Percentiles rank a stretch among this genome's conserved stretches.
phyloP scores from a whole-genome alignment of 2,797 vertebrate genomes.

The Gorsachius magnificus region DNA sequence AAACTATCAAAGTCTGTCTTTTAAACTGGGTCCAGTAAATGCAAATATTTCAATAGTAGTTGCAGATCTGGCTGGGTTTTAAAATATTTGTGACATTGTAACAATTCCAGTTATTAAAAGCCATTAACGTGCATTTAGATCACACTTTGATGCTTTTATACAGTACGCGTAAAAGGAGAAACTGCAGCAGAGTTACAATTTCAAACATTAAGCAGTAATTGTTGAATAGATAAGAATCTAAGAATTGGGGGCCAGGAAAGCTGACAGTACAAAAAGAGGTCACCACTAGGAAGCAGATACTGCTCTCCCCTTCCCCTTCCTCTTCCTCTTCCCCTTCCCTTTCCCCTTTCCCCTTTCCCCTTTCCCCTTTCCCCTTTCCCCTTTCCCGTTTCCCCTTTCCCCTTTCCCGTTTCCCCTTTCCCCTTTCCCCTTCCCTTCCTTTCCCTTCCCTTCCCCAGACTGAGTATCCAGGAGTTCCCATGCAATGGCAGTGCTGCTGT shows the following conservation, averaged over 20 bases:
- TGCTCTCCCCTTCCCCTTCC: neutral
- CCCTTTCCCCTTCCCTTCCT: no score
- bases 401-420: no score
- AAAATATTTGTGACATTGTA: neutral
- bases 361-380: no score
- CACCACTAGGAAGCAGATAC: neutral
- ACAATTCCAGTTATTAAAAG: neutral
- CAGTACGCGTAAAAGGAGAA: neutral
- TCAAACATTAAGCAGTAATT: neutral
- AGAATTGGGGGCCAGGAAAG: neutral
- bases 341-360: no score
- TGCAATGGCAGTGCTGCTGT: neutral
- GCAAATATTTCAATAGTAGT: neutral
- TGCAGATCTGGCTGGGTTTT: neutral
- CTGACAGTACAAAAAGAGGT: neutral
- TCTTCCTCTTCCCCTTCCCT: no score
- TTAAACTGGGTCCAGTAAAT: neutral
- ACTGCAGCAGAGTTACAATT: neutral
- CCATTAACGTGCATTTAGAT: neutral
- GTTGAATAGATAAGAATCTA: neutral
- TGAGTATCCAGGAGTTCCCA: neutral
- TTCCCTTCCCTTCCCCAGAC: neutral
- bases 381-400: no score
- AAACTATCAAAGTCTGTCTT: neutral
- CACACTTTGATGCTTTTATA: neutral